Base-by-base conservation (phyloP, 2,113 vertebrate species). In the Orientallactaga bullata region DNA sequence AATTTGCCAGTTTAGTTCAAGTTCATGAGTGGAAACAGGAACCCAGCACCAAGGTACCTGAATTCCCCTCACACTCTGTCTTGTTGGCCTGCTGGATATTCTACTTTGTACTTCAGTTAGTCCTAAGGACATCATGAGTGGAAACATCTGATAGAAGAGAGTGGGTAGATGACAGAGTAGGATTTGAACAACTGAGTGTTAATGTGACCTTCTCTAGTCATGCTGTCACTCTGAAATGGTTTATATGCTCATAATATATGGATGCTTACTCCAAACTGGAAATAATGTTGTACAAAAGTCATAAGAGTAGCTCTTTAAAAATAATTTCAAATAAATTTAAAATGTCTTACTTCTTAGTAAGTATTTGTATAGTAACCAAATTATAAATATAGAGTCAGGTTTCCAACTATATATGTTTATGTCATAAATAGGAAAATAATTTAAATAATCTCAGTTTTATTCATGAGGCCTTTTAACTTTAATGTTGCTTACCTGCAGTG, bases 191-290 rank as follows among this genome's bases (percentile, higher is more conserved):
- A 3, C 17, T 74, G 32, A 21, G 39, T 73, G 26, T 10, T 51
- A n/a, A 47, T 58, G 12, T 47, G 39, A 71, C 37, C 15, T 42
- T 85, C 18, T 65, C 32, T 26, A 71, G 32, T 35, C 58, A 51
- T 21, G 66, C 17, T 58, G 23, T 23, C 2, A 76, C 5, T 69
- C 58, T 77, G 18, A 84, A 92, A 79, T 28, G n/a, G 63, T 30
- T 85, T 63, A 55, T 30, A n/a, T 86, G 17, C 76, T 84, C 77
- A 15, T 42, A 77, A 66, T 84, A 89, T 93, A 23, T 72, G 11
- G 4, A 61, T 76, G 20, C 81, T 69, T 81, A 68, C 21, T 15
- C 2, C 24, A 39, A 69, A 58, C 71, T 80, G 68, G 55, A 58
- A 94, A 91, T 2, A 3, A 0, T 47, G 2, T 78, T 90, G 23